Percentiles rank a stretch among this genome's conserved stretches.
Evolutionary conservation across 2,797 vertebrate genomes (phyloP).

Genomic region (Hipposideros larvatus): DNA sequence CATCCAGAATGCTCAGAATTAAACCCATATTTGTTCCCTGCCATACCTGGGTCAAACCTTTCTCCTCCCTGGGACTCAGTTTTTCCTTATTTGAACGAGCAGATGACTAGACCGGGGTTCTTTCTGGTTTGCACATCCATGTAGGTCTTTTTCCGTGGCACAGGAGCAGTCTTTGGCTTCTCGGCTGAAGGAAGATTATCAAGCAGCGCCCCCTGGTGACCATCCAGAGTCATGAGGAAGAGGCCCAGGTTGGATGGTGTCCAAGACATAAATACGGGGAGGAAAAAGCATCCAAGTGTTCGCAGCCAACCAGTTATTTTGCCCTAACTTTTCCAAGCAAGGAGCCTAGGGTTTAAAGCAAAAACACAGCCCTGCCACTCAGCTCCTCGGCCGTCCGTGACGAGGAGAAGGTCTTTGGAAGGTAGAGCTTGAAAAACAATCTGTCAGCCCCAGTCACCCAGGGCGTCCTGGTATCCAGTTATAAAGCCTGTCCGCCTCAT

Average conservation of each 20-base stretch:
- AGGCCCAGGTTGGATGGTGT: fast-evolving
- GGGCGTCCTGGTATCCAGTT: background rate
- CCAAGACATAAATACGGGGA: background rate
- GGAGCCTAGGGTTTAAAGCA: background rate
- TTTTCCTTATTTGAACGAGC: background rate
- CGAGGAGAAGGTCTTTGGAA: background rate
- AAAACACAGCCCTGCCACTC: background rate
- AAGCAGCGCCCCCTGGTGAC: slow-evolving; percentile 45
- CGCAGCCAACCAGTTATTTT: background rate
- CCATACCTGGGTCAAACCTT: background rate
- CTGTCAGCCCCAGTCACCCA: background rate
- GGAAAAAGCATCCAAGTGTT: background rate
- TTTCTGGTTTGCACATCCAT: background rate
- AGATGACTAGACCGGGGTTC: background rate
- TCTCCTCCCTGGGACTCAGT: background rate
- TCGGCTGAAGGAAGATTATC: background rate
- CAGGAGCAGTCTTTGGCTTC: background rate
- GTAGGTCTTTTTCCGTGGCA: fast-evolving
- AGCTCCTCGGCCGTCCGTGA: fast-evolving
- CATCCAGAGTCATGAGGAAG: fast-evolving
- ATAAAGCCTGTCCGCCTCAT: background rate
- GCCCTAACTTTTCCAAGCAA: background rate
- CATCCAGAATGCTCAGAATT: background rate
- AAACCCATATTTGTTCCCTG: background rate
- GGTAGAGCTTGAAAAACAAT: background rate